Conservation (phyloP, 1,140 invertebrate species). For the Sycophaga agraensis region DNA sequence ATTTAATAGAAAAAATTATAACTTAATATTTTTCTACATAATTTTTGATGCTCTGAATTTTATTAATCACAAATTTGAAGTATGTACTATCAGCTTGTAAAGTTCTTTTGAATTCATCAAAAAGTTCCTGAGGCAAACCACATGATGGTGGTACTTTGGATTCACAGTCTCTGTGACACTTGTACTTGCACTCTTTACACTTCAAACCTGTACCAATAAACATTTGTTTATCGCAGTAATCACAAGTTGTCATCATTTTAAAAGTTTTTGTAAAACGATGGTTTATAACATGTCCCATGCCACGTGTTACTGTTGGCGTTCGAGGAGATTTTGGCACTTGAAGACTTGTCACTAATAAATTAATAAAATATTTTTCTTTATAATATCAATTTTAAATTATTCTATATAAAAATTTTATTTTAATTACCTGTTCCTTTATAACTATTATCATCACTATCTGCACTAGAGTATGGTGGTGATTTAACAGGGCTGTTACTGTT, state of each 20-base stretch:
- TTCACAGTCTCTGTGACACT: constrained; percentile 89
- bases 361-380: not conserved
- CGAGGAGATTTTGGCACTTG: constrained; percentile 75
- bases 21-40: too few species aligned
- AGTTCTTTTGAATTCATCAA: constrained; percentile 76
- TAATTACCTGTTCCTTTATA: constrained; percentile 49
- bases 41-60: not conserved
- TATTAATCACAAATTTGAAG: not conserved
- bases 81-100: constrained; percentile 64
- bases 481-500: constrained; percentile 66
- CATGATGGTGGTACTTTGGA: constrained; percentile 89
- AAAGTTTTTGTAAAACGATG: constrained; percentile 89
- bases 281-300: constrained; percentile 88
- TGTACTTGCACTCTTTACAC: constrained; percentile 95
- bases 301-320: constrained; percentile 68
- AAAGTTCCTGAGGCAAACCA: constrained; percentile 80
- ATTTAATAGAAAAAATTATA: not conserved
- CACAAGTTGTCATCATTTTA: constrained; percentile 87
- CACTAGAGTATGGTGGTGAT: constrained; percentile 64
- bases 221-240: constrained; percentile 89
- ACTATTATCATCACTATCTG: constrained; percentile 65
- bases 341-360: constrained; percentile 50
- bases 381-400: not conserved
- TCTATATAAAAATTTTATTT: not conserved
- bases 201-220: constrained; percentile 81